These are phyloP conservation scores for Arenaria interpres DNA, from an alignment of 2,113 vertebrate species.

Conservation along the genomic window DNA sequence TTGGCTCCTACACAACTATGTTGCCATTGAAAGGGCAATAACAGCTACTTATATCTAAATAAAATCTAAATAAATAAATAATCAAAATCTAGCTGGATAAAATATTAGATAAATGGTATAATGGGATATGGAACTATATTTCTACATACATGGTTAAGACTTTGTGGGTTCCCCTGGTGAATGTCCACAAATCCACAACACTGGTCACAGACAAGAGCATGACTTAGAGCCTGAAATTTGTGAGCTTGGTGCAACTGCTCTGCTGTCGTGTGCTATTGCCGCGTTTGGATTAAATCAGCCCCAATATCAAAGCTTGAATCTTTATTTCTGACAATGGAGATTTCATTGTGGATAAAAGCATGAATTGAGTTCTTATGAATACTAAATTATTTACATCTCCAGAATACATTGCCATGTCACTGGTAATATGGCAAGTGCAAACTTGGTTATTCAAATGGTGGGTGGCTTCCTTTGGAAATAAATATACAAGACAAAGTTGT, in stretches of 20 bases:
- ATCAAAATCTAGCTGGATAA: not conserved
- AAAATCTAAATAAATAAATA: not conserved
- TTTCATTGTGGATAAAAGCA: not conserved
- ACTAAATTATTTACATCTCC: not conserved
- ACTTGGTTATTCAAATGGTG: fast-evolving
- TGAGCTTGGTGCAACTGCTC: not conserved
- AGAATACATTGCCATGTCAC: not conserved
- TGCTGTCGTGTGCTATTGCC: not conserved
- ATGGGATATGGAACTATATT: not conserved
- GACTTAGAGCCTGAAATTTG: not conserved
- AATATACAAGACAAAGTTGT: not conserved
- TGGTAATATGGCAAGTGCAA: too few species aligned
- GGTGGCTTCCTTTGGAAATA: not conserved
- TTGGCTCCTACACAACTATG: not conserved
- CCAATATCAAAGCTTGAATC: not conserved
- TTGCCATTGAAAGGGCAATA: not conserved
- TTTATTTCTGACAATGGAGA: not conserved
- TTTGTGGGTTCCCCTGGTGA: not conserved
- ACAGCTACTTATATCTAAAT: not conserved
- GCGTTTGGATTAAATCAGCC: not conserved
- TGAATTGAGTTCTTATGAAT: not conserved
- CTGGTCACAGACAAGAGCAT: not conserved
- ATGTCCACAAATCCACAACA: not conserved
- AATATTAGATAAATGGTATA: not conserved
- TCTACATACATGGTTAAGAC: not conserved